phyloP scores from a whole-genome alignment of 2,888 invertebrate genomes.

The Orchestes rusci region DNA sequence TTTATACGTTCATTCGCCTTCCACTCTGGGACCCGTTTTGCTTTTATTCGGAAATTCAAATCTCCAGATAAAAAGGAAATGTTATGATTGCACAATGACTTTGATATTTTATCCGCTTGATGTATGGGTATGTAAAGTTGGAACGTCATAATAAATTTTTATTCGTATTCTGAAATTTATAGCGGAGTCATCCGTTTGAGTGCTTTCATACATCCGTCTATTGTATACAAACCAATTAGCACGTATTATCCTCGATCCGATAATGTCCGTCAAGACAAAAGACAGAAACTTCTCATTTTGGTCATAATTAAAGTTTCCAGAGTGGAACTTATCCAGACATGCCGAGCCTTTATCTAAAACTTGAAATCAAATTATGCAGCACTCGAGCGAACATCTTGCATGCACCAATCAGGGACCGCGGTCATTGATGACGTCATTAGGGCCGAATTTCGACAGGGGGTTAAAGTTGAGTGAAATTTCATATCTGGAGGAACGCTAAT shows the following conservation, averaged over 20 bases:
- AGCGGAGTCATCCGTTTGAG: too few species aligned
- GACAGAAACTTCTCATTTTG: too few species aligned
- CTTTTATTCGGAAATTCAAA: constrained; percentile 20
- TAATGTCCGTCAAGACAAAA: too few species aligned
- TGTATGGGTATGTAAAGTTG: constrained; percentile 20
- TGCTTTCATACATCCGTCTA: too few species aligned
- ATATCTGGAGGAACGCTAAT: constrained; percentile 15
- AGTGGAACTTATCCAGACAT: constrained; percentile 18
- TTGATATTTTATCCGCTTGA: constrained; percentile 23
- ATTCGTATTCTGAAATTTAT: constrained; percentile 10
- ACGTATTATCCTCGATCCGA: too few species aligned
- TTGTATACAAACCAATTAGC: too few species aligned
- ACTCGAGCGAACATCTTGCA: constrained; percentile 13
- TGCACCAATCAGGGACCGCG: constrained; percentile 14
- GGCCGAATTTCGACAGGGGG: constrained; percentile 14
- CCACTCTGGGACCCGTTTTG: constrained; percentile 14
- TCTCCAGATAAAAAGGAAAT: constrained; percentile 21
- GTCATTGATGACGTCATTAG: constrained; percentile 22
- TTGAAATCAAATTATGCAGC: constrained; percentile 21
- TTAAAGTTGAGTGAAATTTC: constrained; percentile 20
- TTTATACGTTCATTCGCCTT: too few species aligned
- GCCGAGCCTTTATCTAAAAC: constrained; percentile 15
- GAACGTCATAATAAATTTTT: constrained; percentile 19
- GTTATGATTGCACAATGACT: constrained; percentile 23
- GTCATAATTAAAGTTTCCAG: constrained; percentile 13